Percentiles rank a stretch among this genome's conserved stretches.
phyloP scores from a whole-genome alignment of 2,888 invertebrate genomes.

The Eilema depressum region DNA sequence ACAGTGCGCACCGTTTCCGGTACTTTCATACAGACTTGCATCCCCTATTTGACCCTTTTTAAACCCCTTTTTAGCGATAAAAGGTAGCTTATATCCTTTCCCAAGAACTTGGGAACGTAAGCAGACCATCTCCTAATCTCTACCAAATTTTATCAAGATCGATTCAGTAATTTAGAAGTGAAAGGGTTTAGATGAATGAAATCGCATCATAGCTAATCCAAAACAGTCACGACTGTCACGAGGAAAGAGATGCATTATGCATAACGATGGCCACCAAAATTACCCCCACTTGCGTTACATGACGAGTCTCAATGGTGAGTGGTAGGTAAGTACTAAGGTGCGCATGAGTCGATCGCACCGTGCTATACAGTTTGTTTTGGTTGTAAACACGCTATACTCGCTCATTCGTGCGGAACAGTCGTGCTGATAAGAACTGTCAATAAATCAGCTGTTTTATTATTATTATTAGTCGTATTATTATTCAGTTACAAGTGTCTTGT shows the following conservation, averaged over 20 bases:
- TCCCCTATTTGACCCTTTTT: no score
- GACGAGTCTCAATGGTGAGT: neutral
- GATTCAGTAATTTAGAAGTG: no score
- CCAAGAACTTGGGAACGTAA: no score
- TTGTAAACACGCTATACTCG: neutral
- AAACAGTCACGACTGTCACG: no score
- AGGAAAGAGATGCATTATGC: neutral
- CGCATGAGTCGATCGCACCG: neutral
- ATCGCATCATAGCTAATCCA: no score
- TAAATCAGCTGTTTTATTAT: neutral
- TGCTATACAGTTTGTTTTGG: neutral
- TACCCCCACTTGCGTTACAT: constrained; percentile 8
- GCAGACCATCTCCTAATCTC: no score
- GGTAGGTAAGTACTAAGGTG: neutral
- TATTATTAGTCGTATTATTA: neutral
- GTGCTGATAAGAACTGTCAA: neutral
- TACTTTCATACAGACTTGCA: no score
- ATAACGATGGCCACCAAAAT: neutral
- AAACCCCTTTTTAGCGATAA: no score
- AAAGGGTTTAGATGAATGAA: no score
- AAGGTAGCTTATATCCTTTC: no score
- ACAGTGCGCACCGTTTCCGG: no score
- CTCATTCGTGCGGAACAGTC: neutral
- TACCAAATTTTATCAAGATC: no score
- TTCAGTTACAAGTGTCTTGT: neutral